Percentiles rank a stretch among this genome's conserved stretches.
phyloP scores from a whole-genome alignment of 1,140 invertebrate species.

The Thaumetopoea pityocampa region DNA sequence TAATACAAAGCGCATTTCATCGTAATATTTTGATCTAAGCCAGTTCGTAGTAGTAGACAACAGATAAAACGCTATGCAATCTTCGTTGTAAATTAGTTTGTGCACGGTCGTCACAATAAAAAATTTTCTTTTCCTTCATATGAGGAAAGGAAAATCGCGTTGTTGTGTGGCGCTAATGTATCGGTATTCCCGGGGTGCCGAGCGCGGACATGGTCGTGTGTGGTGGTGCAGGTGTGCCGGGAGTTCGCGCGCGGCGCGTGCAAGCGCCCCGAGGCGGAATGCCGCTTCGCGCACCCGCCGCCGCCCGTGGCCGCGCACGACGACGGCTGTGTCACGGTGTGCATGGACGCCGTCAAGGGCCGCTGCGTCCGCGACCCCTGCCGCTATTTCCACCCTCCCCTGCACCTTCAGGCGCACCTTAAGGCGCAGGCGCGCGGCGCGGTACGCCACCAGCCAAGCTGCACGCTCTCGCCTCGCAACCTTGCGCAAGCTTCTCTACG shows the following conservation, averaged over 20 bases:
- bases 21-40: no score
- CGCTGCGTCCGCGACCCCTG: slow-evolving; percentile 96
- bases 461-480: slow-evolving; percentile 71
- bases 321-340: slow-evolving; percentile 97
- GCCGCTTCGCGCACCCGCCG: slow-evolving; percentile 98
- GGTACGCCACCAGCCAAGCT: slow-evolving; percentile 90
- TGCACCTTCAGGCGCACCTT: slow-evolving; percentile 99
- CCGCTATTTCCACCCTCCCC: slow-evolving; percentile 97
- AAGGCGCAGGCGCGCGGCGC: slow-evolving; percentile 97
- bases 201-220: slow-evolving; percentile 58
- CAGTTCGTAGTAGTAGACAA: no score
- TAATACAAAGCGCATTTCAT: no score
- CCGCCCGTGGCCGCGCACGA: slow-evolving; percentile 94
- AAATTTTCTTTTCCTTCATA: no score
- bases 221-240: slow-evolving; percentile 93
- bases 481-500: slow-evolving; percentile 68
- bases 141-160: no score
- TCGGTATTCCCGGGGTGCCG: slow-evolving; percentile 26
- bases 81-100: no score
- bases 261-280: slow-evolving; percentile 96
- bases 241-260: slow-evolving; percentile 98
- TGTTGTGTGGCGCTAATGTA: no score
- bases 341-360: slow-evolving; percentile 99
- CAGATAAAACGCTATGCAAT: no score
- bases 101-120: no score